A percentile compares a stretch with the other conserved stretches of the same genome.
These are phyloP conservation scores for Melipona quadrifasciata DNA, from an alignment of 1,140 invertebrate species.

Conservation along the genomic window DNA sequence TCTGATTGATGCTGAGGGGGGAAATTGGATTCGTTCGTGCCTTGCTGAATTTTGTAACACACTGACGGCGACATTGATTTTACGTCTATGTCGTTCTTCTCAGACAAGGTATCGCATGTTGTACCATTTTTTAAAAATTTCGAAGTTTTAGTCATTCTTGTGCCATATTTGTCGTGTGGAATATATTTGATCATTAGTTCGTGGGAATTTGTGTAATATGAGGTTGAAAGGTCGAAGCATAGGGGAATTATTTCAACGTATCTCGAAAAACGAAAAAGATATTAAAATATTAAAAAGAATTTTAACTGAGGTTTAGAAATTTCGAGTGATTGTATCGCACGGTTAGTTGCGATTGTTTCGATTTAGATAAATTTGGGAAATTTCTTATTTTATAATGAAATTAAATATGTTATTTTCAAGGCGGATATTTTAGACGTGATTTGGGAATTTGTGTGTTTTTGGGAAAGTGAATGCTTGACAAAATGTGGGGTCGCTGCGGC, in stretches of 20 bases:
- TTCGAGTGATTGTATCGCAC: background rate
- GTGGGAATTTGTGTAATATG: no score
- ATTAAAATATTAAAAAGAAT: no score
- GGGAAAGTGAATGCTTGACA: background rate
- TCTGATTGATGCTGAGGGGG: background rate
- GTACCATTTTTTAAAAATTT: no score
- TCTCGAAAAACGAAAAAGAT: no score
- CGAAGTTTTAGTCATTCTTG: no score
- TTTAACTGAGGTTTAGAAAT: no score
- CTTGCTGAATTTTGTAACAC: background rate
- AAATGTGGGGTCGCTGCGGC: background rate
- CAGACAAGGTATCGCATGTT: no score
- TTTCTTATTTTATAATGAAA: background rate
- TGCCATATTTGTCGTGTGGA: no score
- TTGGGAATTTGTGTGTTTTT: background rate
- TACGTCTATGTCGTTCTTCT: no score
- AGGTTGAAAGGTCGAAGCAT: no score
- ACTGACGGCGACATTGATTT: background rate
- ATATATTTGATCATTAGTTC: no score
- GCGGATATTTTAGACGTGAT: background rate
- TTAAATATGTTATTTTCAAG: background rate
- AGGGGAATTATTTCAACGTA: no score
- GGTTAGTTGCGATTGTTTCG: background rate
- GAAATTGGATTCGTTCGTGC: background rate
- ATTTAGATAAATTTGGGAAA: background rate